A percentile compares a stretch with the other conserved stretches of the same genome.
Conservation (phyloP, 2,888 invertebrate genomes). For the Maniola hyperantus region DNA sequence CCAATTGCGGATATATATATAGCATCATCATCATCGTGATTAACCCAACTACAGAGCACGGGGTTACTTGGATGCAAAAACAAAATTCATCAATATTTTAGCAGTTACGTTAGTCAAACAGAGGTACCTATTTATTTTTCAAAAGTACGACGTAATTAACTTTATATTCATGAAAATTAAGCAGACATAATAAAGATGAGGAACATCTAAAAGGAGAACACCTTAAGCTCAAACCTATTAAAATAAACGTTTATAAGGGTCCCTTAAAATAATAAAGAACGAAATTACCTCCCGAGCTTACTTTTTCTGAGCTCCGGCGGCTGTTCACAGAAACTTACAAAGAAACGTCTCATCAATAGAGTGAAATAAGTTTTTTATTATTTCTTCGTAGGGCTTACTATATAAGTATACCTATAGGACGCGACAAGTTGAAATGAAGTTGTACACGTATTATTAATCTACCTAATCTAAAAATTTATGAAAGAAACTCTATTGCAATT, state of each 20-base stretch:
- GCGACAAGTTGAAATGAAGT: too few species aligned
- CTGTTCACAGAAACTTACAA: background rate
- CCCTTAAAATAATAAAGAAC: conserved; percentile 2
- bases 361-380: background rate
- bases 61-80: too few species aligned
- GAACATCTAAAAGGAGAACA: conserved; percentile 1
- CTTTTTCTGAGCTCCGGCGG: background rate
- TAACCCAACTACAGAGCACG: too few species aligned
- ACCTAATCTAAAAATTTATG: too few species aligned
- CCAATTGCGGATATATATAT: too few species aligned
- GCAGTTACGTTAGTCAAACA: too few species aligned
- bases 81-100: too few species aligned
- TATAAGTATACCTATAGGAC: too few species aligned
- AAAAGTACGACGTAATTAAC: background rate
- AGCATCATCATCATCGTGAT: too few species aligned
- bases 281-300: conserved; percentile 4
- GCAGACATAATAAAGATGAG: conserved; percentile 2
- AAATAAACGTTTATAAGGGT: conserved; percentile 17
- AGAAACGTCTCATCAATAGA: conserved; percentile 4
- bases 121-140: background rate
- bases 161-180: conserved; percentile 10
- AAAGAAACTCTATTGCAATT: too few species aligned
- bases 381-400: background rate
- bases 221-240: conserved; percentile 9
- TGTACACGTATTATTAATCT: too few species aligned